phyloP scores from a whole-genome alignment of 2,113 vertebrate species.

The Oxyura jamaicensis region DNA sequence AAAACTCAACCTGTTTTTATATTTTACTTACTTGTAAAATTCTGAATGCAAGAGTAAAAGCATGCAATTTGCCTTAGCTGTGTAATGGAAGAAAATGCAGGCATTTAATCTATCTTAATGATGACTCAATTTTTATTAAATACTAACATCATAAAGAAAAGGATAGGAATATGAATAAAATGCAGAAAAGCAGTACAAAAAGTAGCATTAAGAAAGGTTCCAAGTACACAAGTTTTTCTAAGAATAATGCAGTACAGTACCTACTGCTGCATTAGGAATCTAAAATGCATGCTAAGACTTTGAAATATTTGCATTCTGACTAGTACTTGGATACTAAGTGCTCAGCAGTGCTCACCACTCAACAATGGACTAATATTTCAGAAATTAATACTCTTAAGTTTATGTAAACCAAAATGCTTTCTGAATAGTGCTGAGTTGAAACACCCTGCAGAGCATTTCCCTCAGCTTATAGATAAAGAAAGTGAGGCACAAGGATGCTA shows the following conservation, averaged over 20 bases:
- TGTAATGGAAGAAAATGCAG: neutral
- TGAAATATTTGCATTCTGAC: neutral
- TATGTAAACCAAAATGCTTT: neutral
- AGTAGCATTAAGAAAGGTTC: neutral
- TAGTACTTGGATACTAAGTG: neutral
- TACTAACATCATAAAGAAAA: neutral
- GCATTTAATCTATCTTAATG: neutral
- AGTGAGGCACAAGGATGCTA: neutral
- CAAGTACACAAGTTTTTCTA: neutral
- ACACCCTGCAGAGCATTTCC: neutral
- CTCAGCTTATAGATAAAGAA: neutral
- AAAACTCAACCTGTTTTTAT: conserved; percentile 31
- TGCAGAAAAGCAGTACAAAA: neutral
- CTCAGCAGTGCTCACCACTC: neutral
- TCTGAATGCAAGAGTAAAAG: conserved; percentile 22
- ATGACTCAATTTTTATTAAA: neutral
- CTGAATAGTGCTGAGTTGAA: neutral
- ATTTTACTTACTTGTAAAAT: neutral
- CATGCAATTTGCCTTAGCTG: neutral
- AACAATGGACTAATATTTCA: neutral
- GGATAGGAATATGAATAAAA: neutral
- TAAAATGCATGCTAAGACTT: neutral
- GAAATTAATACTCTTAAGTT: neutral
- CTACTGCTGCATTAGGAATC: neutral
- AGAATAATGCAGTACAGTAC: neutral